A percentile compares a stretch with the other conserved stretches of the same genome.
Conservation (phyloP, 2,888 invertebrate genomes). For the Dryomyza anilis region DNA sequence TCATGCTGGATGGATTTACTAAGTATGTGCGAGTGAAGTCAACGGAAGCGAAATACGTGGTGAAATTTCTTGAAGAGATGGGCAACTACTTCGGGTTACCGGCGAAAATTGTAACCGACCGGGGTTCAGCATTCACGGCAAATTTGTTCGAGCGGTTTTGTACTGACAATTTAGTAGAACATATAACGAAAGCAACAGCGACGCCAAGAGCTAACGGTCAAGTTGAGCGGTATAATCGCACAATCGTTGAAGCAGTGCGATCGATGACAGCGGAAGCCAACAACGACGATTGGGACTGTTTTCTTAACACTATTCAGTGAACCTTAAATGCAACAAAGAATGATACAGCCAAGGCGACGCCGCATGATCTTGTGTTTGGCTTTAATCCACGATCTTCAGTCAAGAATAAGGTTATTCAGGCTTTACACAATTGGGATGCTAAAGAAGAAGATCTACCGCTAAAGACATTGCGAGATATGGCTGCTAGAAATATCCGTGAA, state of each 20-base stretch:
- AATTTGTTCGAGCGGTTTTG: too few relatives aligned
- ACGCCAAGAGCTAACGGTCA: neutral
- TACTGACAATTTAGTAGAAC: neutral
- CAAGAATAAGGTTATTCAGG: neutral
- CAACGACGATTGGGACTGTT: too few relatives aligned
- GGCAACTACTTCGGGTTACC: neutral
- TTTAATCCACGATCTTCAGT: neutral
- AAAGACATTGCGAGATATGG: neutral
- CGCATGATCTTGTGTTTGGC: neutral
- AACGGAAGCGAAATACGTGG: neutral
- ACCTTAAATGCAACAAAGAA: neutral
- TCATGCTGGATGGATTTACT: conserved; percentile 12
- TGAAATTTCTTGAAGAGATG: neutral
- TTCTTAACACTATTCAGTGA: neutral
- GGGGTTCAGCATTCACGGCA: too few relatives aligned
- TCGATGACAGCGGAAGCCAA: neutral
- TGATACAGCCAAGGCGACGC: neutral
- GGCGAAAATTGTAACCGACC: neutral
- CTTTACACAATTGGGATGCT: neutral
- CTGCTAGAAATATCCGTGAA: neutral
- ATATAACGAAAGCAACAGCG: neutral
- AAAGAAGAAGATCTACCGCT: neutral
- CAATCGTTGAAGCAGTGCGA: neutral
- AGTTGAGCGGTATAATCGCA: neutral
- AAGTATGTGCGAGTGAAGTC: neutral